phyloP scores from a whole-genome alignment of 2,888 invertebrate species.

The Andrena chrysosceles region DNA sequence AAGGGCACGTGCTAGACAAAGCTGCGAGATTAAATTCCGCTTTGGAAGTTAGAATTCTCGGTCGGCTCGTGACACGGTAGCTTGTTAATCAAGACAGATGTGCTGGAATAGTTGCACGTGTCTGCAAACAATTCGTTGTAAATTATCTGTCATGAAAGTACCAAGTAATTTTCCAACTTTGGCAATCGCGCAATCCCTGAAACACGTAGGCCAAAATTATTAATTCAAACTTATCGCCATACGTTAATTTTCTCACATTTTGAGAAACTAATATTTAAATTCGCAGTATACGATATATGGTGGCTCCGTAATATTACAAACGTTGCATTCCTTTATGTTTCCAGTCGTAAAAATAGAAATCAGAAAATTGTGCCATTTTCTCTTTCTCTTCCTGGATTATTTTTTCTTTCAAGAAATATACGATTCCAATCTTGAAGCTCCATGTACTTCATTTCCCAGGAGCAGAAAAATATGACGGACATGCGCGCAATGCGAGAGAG shows the following conservation, averaged over 20 bases:
- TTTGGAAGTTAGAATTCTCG: neutral
- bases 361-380: neutral
- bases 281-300: too few relatives aligned
- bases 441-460: neutral
- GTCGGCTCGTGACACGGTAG: neutral
- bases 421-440: conserved; percentile 24
- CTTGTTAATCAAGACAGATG: conserved; percentile 13
- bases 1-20: conserved; percentile 3
- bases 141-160: neutral
- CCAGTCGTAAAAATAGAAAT: too few relatives aligned
- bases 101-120: neutral
- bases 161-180: neutral
- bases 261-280: too few relatives aligned
- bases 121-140: neutral
- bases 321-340: neutral
- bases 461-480: neutral
- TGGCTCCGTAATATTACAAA: too few relatives aligned
- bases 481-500: neutral
- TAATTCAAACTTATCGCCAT: too few relatives aligned
- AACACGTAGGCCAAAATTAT: too few relatives aligned
- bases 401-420: neutral
- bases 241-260: too few relatives aligned
- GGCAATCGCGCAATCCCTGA: too few relatives aligned
- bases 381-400: neutral
- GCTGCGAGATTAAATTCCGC: conserved; percentile 24